Evolutionary conservation across 2,797 vertebrate genomes (phyloP), one percentile per base, ranked within the genome.

Genomic region (Sylvia borin): DNA sequence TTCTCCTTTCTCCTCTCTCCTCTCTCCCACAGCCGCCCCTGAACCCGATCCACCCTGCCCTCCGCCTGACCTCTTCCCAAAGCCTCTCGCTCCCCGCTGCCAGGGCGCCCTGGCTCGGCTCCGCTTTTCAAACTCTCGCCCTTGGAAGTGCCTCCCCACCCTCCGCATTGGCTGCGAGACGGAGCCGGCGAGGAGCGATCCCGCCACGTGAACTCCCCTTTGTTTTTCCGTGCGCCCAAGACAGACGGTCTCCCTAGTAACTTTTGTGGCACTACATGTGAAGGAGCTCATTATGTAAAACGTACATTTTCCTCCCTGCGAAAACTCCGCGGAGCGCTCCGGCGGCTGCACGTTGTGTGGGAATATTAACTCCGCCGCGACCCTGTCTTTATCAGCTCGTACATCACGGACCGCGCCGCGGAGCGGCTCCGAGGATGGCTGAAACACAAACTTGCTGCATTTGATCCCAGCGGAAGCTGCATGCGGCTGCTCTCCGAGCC

Each of bases 181-280:
- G 9, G 80, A 80, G 88, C 32, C 83, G 26, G 60, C 86, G 12
- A 85, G 90, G n/a, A 88, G 74, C 72, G 17, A 36, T 54, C 71
- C 45, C 40, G 74, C 90, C 90, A 54, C 65, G 48, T 88, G 93
- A 96, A 96, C 77, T 92, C 67, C 65, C 62, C 78, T 95, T 97
- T 97, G 95, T 93, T 95, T 97, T 95, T 82, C 75, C 50, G 42
- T 20, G 84, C 32, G 24, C 83, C 87, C 62, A 82, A 61, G 94
- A 93, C 22, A 14, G 70, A 42, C 85, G 9, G 88, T 96, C 94
- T 94, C 95, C 94, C 88, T 96, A 96, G 95, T 95, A 93, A 93
- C 95, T 97, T 96, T 94, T 96, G 95, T 94, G 90, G 75, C 81
- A 11, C 42, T 65, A 38, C 53, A 62, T 10, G 67, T 4, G 84